phyloP scores from a whole-genome alignment of 92 coral and sea anemone species.

The Bergia sp. region DNA sequence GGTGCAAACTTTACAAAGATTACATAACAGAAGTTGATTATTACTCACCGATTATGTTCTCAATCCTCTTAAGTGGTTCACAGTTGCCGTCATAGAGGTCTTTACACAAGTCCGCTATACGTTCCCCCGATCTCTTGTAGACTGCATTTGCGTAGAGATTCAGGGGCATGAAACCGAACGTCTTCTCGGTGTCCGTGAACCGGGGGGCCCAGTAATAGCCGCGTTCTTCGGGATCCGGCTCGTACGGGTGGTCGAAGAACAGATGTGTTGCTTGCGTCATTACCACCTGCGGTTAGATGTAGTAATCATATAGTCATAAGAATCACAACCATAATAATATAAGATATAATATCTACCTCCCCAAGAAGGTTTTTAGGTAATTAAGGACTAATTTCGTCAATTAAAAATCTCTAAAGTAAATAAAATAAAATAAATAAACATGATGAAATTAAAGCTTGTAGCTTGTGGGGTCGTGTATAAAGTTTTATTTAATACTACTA shows the following conservation, averaged over 20 bases:
- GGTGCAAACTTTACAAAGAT: background rate
- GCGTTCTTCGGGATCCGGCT: slow-evolving; percentile 62
- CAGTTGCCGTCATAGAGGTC: slow-evolving; percentile 26
- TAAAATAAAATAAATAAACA: too few relatives aligned
- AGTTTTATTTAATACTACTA: too few relatives aligned
- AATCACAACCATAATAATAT: too few relatives aligned
- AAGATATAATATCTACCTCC: too few relatives aligned
- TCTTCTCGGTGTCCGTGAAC: slow-evolving; percentile 43
- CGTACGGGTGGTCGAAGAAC: slow-evolving; percentile 55
- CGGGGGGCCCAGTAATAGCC: slow-evolving; percentile 62
- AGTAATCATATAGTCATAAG: background rate
- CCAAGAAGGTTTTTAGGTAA: too few relatives aligned
- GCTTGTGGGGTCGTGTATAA: too few relatives aligned
- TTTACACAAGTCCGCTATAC: slow-evolving; percentile 29
- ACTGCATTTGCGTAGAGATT: slow-evolving; percentile 52
- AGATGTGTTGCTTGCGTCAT: slow-evolving; percentile 60
- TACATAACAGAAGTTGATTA: background rate
- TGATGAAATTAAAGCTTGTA: too few relatives aligned
- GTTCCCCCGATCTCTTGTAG: slow-evolving; percentile 25
- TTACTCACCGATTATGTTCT: slow-evolving; percentile 40
- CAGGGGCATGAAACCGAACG: slow-evolving; percentile 55
- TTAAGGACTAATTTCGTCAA: too few relatives aligned
- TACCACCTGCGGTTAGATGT: slow-evolving; percentile 23
- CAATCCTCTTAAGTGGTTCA: slow-evolving; percentile 26
- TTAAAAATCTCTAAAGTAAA: too few relatives aligned